phyloP scores from a whole-genome alignment of 2,113 vertebrate species.

The Circaetus cinerascens region DNA sequence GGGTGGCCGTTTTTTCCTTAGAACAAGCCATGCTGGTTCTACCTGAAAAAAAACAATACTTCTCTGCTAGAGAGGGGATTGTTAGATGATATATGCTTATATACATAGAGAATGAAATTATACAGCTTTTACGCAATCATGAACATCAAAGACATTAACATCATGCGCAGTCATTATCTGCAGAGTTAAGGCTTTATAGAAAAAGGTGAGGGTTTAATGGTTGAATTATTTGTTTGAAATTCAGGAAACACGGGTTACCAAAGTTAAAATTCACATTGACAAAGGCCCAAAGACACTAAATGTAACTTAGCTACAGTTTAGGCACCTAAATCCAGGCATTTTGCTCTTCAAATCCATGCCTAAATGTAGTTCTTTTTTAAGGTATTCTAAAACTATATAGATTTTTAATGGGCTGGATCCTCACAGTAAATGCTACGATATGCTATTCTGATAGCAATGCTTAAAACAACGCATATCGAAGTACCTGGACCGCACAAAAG shows the following conservation, averaged over 20 bases:
- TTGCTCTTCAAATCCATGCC: not conserved
- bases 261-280: not conserved
- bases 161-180: not conserved
- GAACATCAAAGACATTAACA: not conserved
- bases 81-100: not conserved
- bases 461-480: not conserved
- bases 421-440: not conserved
- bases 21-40: not conserved
- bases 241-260: not conserved
- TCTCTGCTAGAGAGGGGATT: not conserved
- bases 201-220: not conserved
- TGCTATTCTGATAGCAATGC: not conserved
- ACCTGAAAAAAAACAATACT: not conserved
- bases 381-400: not conserved
- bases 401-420: not conserved
- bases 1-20: not conserved
- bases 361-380: not conserved
- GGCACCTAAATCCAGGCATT: not conserved
- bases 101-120: not conserved
- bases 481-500: not conserved
- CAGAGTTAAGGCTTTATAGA: not conserved
- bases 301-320: not conserved
- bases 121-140: not conserved
- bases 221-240: not conserved
- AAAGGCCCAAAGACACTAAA: not conserved